phyloP scores from a whole-genome alignment of 1,140 invertebrate species.

The Drosophila lini region DNA sequence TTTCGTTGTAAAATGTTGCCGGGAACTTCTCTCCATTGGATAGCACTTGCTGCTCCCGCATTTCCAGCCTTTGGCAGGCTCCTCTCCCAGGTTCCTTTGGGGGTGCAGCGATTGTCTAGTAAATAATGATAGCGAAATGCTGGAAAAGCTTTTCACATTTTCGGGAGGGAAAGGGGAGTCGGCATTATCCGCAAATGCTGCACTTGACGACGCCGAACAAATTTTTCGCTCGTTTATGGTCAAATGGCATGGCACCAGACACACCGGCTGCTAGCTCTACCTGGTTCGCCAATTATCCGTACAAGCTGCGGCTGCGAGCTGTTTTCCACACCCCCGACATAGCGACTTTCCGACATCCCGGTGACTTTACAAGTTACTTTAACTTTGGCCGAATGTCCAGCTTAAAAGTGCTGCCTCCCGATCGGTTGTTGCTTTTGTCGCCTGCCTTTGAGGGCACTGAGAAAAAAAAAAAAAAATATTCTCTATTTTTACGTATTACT shows the following conservation, averaged over 20 bases:
- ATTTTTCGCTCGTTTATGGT: conserved; percentile 80
- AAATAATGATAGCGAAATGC: conserved; percentile 78
- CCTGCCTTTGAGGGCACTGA: conserved; percentile 30
- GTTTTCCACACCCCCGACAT: conserved; percentile 58
- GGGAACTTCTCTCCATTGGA: conserved; percentile 22
- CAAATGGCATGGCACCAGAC: conserved; percentile 79
- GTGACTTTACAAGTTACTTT: conserved; percentile 80
- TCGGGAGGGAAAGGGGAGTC: background rate
- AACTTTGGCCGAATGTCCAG: conserved; percentile 66
- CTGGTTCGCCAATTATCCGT: conserved; percentile 78
- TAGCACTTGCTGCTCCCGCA: conserved; percentile 52
- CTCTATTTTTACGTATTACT: too few species aligned
- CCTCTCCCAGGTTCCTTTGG: conserved; percentile 2
- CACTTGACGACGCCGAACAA: conserved; percentile 74
- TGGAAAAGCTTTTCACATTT: conserved; percentile 66
- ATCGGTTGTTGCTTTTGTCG: conserved; percentile 59
- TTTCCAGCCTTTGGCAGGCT: conserved; percentile 9
- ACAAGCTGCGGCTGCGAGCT: conserved; percentile 70
- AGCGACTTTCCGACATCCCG: conserved; percentile 44
- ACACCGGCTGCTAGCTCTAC: conserved; percentile 59
- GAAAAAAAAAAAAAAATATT: too few species aligned
- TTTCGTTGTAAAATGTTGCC: conserved; percentile 63
- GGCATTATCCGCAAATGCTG: conserved; percentile 69
- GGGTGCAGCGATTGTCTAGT: conserved; percentile 58
- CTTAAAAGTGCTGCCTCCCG: conserved; percentile 61